Evolutionary conservation across 2,888 invertebrate genomes (phyloP), one percentile per base, ranked within the genome.

Genomic region (Elmis aenea): DNA sequence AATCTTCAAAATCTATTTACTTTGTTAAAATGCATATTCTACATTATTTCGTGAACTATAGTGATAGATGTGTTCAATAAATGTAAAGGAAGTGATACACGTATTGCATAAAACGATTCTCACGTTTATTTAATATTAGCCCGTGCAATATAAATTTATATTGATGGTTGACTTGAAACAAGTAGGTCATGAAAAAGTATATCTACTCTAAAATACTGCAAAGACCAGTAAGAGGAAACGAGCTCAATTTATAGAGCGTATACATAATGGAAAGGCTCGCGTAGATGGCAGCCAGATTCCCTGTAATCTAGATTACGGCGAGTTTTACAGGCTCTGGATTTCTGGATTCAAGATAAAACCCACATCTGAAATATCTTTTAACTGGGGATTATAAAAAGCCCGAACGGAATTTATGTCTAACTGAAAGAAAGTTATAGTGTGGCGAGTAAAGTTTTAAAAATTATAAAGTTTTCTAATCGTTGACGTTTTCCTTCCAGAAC

Each of bases 251-350:
- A 58, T 59, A 58, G 55, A 50, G 54, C 41, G 51, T 54, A 54
- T 56, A 58, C 57, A 58, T 59, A 59, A 59, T 59, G 58, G 57
- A 58, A 52, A 46, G 52, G 55, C 52, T 57, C 53, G n/a, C n/a
- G 52, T 54, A 52, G 54, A 56, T 52, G 52, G 47, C 45, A 52
- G 54, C 50, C 51, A 54, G 57, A 57, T 56, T 55, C 50, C 48
- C 46, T 54, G 54, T 58, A 58, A 59, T 58, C 59, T 58, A 58
- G 58, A 59, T 59, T 57, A 59, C 59, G 54, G 54, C 48, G 56
- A 59, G 55, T 58, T 58, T 58, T 55, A 57, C 55, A 54, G 55
- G 45, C 50, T 51, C 51, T 36, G 55, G 52, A 57, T 56, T 53
- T 55, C 48, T 34, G 54, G 52, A 53, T 51, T 46, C 38, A 26